These are phyloP conservation scores for Dromococcyx pavoninus DNA, from an alignment of 2,797 vertebrate species.

Conservation along the genomic window DNA sequence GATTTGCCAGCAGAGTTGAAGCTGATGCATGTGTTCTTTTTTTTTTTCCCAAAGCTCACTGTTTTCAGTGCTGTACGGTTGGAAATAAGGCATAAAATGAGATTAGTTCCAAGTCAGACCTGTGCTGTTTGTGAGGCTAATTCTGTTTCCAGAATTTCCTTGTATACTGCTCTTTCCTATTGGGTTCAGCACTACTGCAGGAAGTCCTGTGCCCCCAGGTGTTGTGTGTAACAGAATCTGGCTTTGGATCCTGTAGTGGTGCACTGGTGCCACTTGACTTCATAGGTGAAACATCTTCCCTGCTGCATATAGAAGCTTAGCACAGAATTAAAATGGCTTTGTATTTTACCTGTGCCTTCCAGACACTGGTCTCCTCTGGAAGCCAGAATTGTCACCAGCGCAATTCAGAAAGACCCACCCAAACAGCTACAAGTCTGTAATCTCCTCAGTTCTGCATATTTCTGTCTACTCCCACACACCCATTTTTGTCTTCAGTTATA, in stretches of 20 bases:
- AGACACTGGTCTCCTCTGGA: neutral
- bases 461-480: neutral
- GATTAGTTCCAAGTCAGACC: neutral
- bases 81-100: constrained; percentile 8
- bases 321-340: neutral
- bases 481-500: neutral
- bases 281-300: neutral
- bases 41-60: neutral
- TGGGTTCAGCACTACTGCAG: neutral
- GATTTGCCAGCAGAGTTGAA: neutral
- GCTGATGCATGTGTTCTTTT: neutral
- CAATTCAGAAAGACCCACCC: neutral
- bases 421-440: neutral
- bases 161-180: neutral
- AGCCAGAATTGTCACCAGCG: neutral
- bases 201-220: neutral
- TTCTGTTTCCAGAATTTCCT: neutral
- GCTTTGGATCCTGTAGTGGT: neutral
- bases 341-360: neutral
- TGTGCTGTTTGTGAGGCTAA: neutral
- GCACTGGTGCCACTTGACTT: neutral
- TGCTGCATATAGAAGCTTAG: neutral
- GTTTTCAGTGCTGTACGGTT: neutral
- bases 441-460: neutral
- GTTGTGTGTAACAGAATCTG: rapidly evolving